Evolutionary conservation across 2,113 vertebrate species (phyloP), one percentile per base, ranked within the genome.

Genomic region (Larimichthys polyactis): DNA sequence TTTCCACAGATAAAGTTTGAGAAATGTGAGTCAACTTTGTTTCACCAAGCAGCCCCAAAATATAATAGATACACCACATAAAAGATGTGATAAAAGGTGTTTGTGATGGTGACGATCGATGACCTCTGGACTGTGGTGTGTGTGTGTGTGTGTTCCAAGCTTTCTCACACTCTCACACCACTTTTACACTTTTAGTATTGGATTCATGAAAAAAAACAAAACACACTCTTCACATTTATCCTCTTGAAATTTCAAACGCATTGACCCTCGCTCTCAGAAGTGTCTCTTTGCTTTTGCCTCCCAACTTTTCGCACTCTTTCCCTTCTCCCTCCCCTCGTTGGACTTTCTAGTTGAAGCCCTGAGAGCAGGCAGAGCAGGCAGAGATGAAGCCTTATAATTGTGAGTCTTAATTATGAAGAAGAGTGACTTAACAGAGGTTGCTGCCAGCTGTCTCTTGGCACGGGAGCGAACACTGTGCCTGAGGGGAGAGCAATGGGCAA

Each of bases 401-500:
- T 64, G 73, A 86, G 68, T 80, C 68, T 79, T 90, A 90, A 91
- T 93, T 87, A 89, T 60, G 62, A 85, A 89, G 86, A 88, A 67
- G 64, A 89, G 84, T 65, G 66, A 82, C 74, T 89, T 80, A 89
- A 85, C 75, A 76, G 72, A 54, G 82, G 83, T 65, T 68, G 65
- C 57, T 84, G 72, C 80, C 83, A 89, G 85, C 92, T 88, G 86
- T 80, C 60, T 90, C 75, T 60, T 57, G 85, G 79, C 87, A 80
- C 68, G 10, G 74, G 57, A 59, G 60, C 2, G 12, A 70, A 63
- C 67, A 16, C 17, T 0, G 4, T 12, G 43, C 83, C 69, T 75
- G 60, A 58, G 73, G 71, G 71, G 4, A 15, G 4, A 63, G 85
- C 66, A 52, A 75, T 46, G 15, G 51, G 32, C 22, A 4, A 57